Percentiles rank a stretch among this genome's conserved stretches.
Evolutionary conservation across 2,113 vertebrate species (phyloP).

Genomic region (Heterocephalus glaber): DNA sequence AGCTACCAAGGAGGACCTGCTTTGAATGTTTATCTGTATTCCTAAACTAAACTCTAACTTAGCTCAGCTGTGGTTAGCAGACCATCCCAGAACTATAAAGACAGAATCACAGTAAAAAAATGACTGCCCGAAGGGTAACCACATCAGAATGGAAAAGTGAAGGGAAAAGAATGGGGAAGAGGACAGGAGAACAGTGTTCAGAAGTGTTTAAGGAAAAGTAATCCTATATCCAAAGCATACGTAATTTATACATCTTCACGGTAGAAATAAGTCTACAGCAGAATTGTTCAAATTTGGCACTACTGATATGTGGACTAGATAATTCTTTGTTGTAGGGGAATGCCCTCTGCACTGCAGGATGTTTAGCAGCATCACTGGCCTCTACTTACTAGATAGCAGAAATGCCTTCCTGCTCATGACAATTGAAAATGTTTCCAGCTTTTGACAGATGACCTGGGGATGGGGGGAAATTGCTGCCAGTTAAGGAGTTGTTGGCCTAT

Average conservation of each 20-base stretch:
- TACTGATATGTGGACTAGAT: not conserved
- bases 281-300: not conserved
- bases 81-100: not conserved
- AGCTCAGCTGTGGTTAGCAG: not conserved
- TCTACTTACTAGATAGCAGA: not conserved
- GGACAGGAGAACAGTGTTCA: not conserved
- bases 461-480: not conserved
- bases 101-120: not conserved
- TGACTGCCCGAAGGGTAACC: not conserved
- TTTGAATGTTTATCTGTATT: not conserved
- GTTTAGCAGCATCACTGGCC: not conserved
- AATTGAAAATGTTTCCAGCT: conserved; percentile 4
- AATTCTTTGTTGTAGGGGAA: not conserved
- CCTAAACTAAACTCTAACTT: not conserved
- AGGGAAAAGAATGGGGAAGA: not conserved
- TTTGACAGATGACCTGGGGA: not conserved
- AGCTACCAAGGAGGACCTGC: not conserved
- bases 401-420: not conserved
- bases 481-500: not conserved
- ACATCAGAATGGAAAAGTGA: not conserved
- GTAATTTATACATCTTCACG: not conserved
- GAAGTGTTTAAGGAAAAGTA: not conserved
- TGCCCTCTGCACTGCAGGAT: not conserved
- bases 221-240: not conserved
- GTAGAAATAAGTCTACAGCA: not conserved